Conservation (phyloP, 2,888 invertebrate species). For the Tinea semifulvella region DNA sequence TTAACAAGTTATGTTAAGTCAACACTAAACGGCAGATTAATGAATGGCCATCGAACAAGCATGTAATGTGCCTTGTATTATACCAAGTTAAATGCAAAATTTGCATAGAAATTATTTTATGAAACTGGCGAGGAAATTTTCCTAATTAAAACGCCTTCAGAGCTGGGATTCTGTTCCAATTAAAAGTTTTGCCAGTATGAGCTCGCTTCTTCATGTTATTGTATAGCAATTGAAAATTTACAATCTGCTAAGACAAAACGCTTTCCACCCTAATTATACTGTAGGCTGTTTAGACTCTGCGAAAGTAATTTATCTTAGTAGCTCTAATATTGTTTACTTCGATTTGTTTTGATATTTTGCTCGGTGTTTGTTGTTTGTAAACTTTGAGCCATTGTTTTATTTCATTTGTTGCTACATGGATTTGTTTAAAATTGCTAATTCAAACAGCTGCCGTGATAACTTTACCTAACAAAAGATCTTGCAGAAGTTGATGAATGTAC, state of each 20-base stretch:
- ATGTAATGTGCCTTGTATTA: conserved; percentile 27
- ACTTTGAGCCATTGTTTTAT: not conserved
- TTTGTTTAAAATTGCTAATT: too few relatives aligned
- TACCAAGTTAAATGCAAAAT: conserved; percentile 60
- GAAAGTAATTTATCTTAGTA: not conserved
- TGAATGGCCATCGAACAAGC: not conserved
- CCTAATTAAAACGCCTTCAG: conserved; percentile 64
- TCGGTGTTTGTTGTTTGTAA: not conserved
- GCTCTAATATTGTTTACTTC: too few relatives aligned
- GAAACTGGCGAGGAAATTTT: conserved; percentile 51
- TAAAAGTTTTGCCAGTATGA: conserved; percentile 52
- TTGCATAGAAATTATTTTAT: conserved; percentile 65
- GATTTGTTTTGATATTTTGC: too few relatives aligned
- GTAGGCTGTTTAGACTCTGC: not conserved
- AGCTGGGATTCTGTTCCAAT: conserved; percentile 60
- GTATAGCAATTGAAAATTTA: conserved; percentile 33
- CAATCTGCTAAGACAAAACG: conserved; percentile 13
- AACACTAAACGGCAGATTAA: too few relatives aligned
- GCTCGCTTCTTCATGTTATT: conserved; percentile 25
- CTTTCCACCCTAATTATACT: conserved; percentile 8
- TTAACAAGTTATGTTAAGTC: too few relatives aligned
- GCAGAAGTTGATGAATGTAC: too few relatives aligned
- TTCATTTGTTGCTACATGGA: too few relatives aligned
- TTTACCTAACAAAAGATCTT: too few relatives aligned
- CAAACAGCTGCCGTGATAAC: too few relatives aligned